Evolutionary conservation across 1,140 invertebrate species (phyloP).

Genomic region (Zeugodacus cucurbitae): DNA sequence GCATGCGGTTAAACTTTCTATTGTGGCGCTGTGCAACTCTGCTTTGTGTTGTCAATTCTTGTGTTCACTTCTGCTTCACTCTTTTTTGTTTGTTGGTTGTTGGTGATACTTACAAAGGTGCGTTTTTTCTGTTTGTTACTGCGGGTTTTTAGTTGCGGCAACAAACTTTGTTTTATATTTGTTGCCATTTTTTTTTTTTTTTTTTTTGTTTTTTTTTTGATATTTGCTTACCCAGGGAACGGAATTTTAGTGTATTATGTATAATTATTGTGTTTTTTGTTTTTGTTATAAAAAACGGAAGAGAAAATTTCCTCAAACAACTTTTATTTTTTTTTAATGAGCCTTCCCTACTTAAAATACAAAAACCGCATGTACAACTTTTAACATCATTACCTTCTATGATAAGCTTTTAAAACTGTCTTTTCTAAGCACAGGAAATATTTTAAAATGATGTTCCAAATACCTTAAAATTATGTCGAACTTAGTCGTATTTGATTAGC

Average conservation of each 20-base stretch:
- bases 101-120: not conserved
- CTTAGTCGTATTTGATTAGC: too few species aligned
- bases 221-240: not conserved
- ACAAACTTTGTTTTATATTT: not conserved
- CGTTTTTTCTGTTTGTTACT: not conserved
- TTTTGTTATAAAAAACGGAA: too few species aligned
- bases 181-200: too few species aligned
- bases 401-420: too few species aligned
- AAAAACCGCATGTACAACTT: too few species aligned
- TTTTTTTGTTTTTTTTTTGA: not conserved
- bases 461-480: too few species aligned
- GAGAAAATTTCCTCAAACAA: too few species aligned
- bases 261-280: not conserved
- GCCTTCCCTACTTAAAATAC: too few species aligned
- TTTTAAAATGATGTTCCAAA: too few species aligned
- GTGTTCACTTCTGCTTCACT: not conserved
- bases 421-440: too few species aligned
- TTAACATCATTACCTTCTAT: too few species aligned
- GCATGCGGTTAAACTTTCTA: not conserved
- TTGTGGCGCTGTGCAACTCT: not conserved
- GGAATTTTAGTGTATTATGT: not conserved
- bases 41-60: not conserved
- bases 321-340: too few species aligned
- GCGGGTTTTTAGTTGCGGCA: not conserved
- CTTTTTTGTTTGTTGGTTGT: not conserved